Percentiles rank a stretch among this genome's conserved stretches.
Evolutionary conservation across 2,888 invertebrate species (phyloP).

Genomic region (Iphiclides podalirius): DNA sequence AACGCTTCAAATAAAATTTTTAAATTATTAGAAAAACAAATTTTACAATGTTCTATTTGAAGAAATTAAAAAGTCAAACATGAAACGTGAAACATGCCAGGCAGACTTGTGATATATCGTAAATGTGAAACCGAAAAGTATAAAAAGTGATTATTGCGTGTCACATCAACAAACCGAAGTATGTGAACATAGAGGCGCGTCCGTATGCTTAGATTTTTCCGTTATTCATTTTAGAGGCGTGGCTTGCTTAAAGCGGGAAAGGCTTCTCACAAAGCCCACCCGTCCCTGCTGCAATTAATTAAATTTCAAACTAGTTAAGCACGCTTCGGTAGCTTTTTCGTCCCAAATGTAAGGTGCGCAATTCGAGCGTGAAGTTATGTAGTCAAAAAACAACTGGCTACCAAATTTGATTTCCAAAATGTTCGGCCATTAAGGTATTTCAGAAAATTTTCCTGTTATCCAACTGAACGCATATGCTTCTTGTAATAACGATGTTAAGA

Average conservation of each 20-base stretch:
- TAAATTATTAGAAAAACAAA: too few relatives aligned
- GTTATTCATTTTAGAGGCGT: constrained; percentile 3
- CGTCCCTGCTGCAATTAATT: constrained; percentile 17
- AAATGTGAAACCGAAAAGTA: too few relatives aligned
- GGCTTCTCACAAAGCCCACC: constrained; percentile 9
- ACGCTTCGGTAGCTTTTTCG: constrained; percentile 14
- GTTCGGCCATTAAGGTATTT: background rate
- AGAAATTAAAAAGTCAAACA: too few relatives aligned
- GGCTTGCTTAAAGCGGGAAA: constrained; percentile 2
- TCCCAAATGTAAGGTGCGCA: constrained; percentile 10
- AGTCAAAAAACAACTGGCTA: constrained; percentile 2
- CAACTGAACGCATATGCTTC: too few relatives aligned
- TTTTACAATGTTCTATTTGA: too few relatives aligned
- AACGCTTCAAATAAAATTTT: too few relatives aligned
- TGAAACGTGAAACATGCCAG: too few relatives aligned
- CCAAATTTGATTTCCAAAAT: constrained; percentile 2
- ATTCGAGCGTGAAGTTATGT: constrained; percentile 11
- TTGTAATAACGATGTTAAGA: too few relatives aligned
- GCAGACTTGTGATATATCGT: too few relatives aligned
- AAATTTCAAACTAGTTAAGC: constrained; percentile 18
- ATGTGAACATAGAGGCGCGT: too few relatives aligned
- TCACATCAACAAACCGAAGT: too few relatives aligned
- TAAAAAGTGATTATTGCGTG: too few relatives aligned
- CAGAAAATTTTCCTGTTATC: background rate
- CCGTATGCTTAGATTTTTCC: background rate